These are phyloP conservation scores for Plagodis pulveraria DNA, from an alignment of 2,888 invertebrate genomes.

Conservation along the genomic window DNA sequence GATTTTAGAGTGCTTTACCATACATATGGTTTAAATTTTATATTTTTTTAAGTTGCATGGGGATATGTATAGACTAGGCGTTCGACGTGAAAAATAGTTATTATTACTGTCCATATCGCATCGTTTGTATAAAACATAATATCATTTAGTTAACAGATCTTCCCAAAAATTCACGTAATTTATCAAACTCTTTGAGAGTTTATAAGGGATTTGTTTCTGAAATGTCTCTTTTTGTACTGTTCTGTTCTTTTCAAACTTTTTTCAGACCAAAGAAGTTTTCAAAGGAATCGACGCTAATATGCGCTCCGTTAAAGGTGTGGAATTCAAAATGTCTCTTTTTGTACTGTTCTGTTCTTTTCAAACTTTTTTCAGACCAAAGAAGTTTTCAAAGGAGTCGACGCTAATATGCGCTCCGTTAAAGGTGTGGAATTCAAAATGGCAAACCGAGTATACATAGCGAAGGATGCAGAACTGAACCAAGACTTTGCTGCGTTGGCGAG, in stretches of 20 bases:
- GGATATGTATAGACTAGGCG: no score
- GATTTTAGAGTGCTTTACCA: no score
- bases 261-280: conserved; percentile 65
- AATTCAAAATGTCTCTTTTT: conserved; percentile 78
- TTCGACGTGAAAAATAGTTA: no score
- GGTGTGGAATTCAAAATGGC: conserved; percentile 86
- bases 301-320: conserved; percentile 71
- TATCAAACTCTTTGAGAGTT: no score
- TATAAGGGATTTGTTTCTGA: neutral
- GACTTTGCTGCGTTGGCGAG: conserved; percentile 82
- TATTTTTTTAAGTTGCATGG: no score
- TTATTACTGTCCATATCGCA: no score
- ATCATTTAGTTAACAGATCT: no score
- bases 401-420: conserved; percentile 52
- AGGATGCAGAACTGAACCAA: conserved; percentile 74
- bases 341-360: neutral
- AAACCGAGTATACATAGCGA: conserved; percentile 87
- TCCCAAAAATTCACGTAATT: no score
- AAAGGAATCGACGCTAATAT: conserved; percentile 45
- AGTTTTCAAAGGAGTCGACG: conserved; percentile 52
- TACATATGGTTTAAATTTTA: no score
- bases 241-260: conserved; percentile 12
- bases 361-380: conserved; percentile 56
- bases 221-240: neutral
- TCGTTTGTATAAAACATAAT: no score